Evolutionary conservation across 2,888 invertebrate genomes (phyloP).

Genomic region (Melipona bicolor): DNA sequence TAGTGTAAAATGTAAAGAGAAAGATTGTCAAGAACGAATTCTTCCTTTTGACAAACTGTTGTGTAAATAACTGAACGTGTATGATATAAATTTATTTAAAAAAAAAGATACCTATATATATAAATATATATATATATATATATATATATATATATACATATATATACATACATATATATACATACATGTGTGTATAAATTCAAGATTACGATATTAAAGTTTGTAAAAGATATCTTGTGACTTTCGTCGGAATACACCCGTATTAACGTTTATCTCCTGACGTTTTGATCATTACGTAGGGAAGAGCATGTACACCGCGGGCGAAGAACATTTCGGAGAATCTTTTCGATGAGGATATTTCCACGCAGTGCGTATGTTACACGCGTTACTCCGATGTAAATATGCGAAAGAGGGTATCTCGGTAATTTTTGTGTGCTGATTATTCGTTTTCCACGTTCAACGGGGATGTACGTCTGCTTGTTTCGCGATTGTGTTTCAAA

Average conservation of each 20-base stretch:
- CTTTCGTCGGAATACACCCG: slow-evolving; percentile 60
- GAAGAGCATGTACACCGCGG: slow-evolving; percentile 51
- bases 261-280: slow-evolving; percentile 53
- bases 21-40: slow-evolving; percentile 25
- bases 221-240: slow-evolving; percentile 71
- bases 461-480: neutral
- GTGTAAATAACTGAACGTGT: slow-evolving; percentile 76
- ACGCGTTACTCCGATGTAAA: neutral
- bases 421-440: slow-evolving; percentile 11
- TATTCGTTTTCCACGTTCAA: neutral
- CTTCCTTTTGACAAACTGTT: slow-evolving; percentile 53
- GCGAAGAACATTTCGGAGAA: neutral
- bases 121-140: slow-evolving; percentile 63
- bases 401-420: neutral
- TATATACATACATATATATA: slow-evolving; percentile 43
- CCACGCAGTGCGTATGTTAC: neutral
- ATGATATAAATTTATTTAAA: slow-evolving; percentile 77
- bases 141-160: slow-evolving; percentile 68
- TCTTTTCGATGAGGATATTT: neutral
- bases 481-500: slow-evolving; percentile 33
- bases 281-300: slow-evolving; percentile 59
- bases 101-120: slow-evolving; percentile 60
- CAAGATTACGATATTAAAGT: slow-evolving; percentile 71
- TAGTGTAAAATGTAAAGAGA: slow-evolving; percentile 46
- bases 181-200: slow-evolving; percentile 67